phyloP scores from a whole-genome alignment of 1,140 invertebrate genomes.

The Sarcophaga peregrina region DNA sequence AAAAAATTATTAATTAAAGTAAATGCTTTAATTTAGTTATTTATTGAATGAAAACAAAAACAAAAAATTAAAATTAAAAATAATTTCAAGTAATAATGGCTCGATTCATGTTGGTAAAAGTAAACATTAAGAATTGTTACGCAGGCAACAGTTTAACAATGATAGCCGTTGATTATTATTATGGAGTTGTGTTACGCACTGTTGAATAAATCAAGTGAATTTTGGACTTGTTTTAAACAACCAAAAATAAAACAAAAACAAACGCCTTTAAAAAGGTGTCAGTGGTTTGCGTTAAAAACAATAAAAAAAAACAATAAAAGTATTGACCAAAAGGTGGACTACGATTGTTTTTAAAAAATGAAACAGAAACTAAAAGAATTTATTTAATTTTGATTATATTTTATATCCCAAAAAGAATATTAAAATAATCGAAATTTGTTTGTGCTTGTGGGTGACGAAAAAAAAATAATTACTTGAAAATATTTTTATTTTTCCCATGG shows the following conservation, averaged over 20 bases:
- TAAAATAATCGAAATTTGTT: no score
- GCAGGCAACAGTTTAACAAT: not conserved
- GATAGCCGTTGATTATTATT: not conserved
- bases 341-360: not conserved
- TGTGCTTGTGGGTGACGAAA: no score
- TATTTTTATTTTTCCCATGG: no score
- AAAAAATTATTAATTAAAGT: no score
- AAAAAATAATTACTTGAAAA: no score
- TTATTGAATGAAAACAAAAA: no score
- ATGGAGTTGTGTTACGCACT: slow-evolving; percentile 15
- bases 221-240: not conserved
- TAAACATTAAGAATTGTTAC: not conserved
- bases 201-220: slow-evolving; percentile 21
- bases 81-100: not conserved
- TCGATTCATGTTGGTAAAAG: not conserved
- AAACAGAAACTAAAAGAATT: not conserved
- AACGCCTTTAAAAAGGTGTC: slow-evolving; percentile 18
- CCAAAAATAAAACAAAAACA: not conserved
- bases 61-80: not conserved
- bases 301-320: not conserved
- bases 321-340: not conserved
- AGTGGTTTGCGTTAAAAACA: slow-evolving; percentile 12
- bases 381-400: not conserved
- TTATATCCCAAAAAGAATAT: no score
- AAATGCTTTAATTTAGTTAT: no score